Evolutionary conservation across 1,140 invertebrate genomes (phyloP), one percentile per base, ranked within the genome.

Genomic region (Pogonognathellus flavescens): DNA sequence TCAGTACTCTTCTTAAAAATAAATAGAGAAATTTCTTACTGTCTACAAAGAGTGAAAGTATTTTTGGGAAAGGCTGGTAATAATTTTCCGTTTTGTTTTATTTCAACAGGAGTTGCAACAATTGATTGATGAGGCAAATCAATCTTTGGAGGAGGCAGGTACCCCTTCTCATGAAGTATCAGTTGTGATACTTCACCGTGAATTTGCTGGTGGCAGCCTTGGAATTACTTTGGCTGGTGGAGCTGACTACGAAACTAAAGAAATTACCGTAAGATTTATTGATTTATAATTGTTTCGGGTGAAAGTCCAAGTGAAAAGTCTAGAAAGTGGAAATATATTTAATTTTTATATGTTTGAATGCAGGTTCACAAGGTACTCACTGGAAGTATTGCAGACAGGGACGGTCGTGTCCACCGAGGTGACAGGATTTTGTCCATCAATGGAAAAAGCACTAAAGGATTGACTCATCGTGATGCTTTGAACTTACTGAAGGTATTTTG

Each of bases 361-460:
- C 90, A 96, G 95, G 94, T 97, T 87, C 95, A 97, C 90, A 95
- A 96, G 91, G 95, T 97, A 70, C 91, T 97, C 86, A 92, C 93
- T 80, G 95, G 96, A 87, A 96, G 96, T 87, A 93, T 96, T 84
- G 96, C 96, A 11, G 95, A 96, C 89, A 93, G 94, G 89, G 96
- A 97, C 90, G 96, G 96, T 4, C 92, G 94, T 80, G 92, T 97
- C n/a, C 94, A 95, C 90, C 94, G 95, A 89, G 96, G 97, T 16
- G 96, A 97, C 89, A 93, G 96, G 60, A 94, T 98, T 13, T 91
- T 96, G 55, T 96, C 96, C 55, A 97, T 97, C 87, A 98, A 98
- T 90, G 95, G 95, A n/a, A 93, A 93, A 89, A 93, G 93, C 86
- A 95, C 96, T 90, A 93, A 94, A 84, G 95, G 95, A 80, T 91